These are phyloP conservation scores for Taenioides sp. DNA, from an alignment of 2,797 vertebrate genomes.

Conservation along the genomic window DNA sequence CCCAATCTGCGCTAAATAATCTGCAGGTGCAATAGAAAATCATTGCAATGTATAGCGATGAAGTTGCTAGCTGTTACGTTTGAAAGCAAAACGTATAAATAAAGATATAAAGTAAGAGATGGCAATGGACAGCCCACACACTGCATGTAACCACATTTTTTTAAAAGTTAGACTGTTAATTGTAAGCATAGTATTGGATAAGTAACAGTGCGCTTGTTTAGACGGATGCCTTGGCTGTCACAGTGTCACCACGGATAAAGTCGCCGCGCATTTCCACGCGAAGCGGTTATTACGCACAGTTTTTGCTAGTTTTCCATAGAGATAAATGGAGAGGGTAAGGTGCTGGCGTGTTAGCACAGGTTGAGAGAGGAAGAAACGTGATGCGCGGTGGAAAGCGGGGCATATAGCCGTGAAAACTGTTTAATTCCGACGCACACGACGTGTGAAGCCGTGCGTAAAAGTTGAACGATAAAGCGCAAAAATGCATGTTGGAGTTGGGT, in stretches of 20 bases:
- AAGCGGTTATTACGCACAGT: background rate
- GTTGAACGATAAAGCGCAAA: background rate
- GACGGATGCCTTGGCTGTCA: background rate
- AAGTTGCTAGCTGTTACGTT: background rate
- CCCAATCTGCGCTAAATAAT: background rate
- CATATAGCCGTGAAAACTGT: conserved; percentile 12
- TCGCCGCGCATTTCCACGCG: conserved; percentile 3
- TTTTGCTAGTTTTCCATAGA: background rate
- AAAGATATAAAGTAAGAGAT: background rate
- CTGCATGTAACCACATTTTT: conserved; percentile 9
- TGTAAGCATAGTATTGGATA: background rate
- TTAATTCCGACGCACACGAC: conserved; percentile 30
- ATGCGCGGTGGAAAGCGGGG: conserved; percentile 38
- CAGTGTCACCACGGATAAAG: background rate
- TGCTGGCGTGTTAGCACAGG: conserved; percentile 57
- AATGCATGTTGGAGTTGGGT: conserved; percentile 30
- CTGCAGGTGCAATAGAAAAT: conserved; percentile 14
- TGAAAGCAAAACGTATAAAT: background rate
- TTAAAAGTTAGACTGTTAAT: background rate
- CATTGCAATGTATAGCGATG: background rate
- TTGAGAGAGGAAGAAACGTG: conserved; percentile 31
- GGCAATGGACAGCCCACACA: conserved; percentile 17
- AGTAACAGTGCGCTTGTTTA: background rate
- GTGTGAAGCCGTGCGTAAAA: background rate
- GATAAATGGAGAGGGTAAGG: background rate